Evolutionary conservation across 2,113 vertebrate genomes (phyloP), one percentile per base, ranked within the genome.

Genomic region (Erythrocercus mccallii): DNA sequence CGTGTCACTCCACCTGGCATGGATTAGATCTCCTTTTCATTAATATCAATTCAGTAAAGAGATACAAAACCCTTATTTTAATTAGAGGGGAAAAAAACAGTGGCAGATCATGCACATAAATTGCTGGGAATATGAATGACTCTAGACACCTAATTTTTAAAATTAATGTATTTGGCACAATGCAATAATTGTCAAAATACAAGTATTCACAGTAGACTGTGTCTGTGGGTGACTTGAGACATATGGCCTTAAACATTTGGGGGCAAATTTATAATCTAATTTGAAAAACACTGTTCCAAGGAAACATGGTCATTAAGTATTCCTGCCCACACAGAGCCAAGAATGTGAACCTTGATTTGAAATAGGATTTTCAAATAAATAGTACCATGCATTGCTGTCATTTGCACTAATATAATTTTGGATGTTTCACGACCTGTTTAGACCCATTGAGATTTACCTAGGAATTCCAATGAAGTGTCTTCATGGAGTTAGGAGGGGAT

Each of bases 221-320:
- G 58, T 93, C 87, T 90, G 82, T 93, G 93, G 90, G 82, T 96
- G 93, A 97, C 94, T 95, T 66, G 90, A 95, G 87, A 94, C 94
- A 90, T 92, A 96, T 40, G 87, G 95, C 93, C 95, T 92, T 88
- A 93, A 90, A 97, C 85, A 86, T 96, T 86, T 96, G 90, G 79
- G 95, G 92, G 79, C 92, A 95, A 96, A 94, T 96, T 94, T 96
- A 95, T 90, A 90, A 94, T 88, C 93, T 94, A 95, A 97, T 96
- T 97, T 86, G 88, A 92, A 90, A 92, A 97, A 88, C 90, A 90
- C 71, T 71, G 93, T 95, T 90, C 85, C 81, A 92, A 89, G 47
- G 94, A 86, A 96, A 81, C 88, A 86, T 31, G 86, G 82, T 94
- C 92, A 92, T 96, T 96, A 96, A 95, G 82, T 82, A 94, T 96